Evolutionary conservation across 1,140 invertebrate genomes (phyloP).

Genomic region (Trachymyrmex septentrionalis): DNA sequence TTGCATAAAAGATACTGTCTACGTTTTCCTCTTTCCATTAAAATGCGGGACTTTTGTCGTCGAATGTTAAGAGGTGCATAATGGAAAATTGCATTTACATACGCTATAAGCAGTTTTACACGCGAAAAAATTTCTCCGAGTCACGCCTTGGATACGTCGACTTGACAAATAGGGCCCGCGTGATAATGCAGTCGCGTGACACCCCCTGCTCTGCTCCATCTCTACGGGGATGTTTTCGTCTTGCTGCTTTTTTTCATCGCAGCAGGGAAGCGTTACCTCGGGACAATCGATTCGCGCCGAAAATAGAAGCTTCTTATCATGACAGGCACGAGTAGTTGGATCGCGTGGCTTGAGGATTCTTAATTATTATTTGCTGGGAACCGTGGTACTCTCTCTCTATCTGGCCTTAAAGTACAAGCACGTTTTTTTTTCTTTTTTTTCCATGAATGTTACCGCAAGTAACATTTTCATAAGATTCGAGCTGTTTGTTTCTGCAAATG

Average conservation of each 20-base stretch:
- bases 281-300: slow-evolving; percentile 67
- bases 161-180: slow-evolving; percentile 70
- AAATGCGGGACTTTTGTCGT: slow-evolving; percentile 27
- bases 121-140: slow-evolving; percentile 63
- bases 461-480: neutral
- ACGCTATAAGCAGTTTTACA: slow-evolving; percentile 33
- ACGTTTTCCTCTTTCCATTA: slow-evolving; percentile 2
- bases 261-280: slow-evolving; percentile 39
- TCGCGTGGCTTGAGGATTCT: slow-evolving; percentile 44
- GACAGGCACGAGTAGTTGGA: slow-evolving; percentile 38
- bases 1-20: neutral
- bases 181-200: slow-evolving; percentile 73
- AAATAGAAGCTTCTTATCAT: slow-evolving; percentile 54
- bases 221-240: slow-evolving; percentile 65
- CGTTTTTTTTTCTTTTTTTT: neutral
- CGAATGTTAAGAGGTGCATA: slow-evolving; percentile 45
- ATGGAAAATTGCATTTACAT: slow-evolving; percentile 61
- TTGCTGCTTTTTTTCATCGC: slow-evolving; percentile 38
- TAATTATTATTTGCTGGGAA: slow-evolving; percentile 47
- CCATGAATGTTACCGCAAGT: neutral
- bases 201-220: slow-evolving; percentile 43
- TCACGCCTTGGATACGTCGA: slow-evolving; percentile 69
- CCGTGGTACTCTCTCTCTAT: neutral
- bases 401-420: neutral
- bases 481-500: neutral